phyloP scores from a whole-genome alignment of 2,797 vertebrate genomes.

The Serranus cabrilla region DNA sequence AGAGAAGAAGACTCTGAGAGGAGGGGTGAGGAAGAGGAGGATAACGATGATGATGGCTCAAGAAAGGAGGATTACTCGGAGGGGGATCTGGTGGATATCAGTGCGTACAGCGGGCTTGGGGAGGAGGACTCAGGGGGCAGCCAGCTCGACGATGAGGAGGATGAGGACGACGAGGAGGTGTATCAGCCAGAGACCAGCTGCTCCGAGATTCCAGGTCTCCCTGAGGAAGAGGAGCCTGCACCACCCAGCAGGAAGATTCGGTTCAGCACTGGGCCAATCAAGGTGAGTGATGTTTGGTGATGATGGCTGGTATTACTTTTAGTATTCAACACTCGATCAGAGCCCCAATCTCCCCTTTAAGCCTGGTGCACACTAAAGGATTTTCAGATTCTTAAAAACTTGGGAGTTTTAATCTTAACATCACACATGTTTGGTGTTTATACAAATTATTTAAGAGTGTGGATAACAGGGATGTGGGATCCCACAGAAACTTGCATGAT shows the following conservation, averaged over 20 bases:
- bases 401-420: no score
- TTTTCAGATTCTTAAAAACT: no score
- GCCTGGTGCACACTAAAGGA: no score
- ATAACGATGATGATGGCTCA: conserved; percentile 88
- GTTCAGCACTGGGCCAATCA: conserved; percentile 95
- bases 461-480: no score
- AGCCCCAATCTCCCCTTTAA: no score
- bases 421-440: no score
- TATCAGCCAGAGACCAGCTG: conserved; percentile 94
- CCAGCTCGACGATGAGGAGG: conserved; percentile 93
- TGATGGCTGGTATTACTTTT: background rate
- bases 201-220: conserved; percentile 92
- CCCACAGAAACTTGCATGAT: no score
- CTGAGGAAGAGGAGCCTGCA: conserved; percentile 88
- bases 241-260: conserved; percentile 92
- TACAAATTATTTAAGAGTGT: no score
- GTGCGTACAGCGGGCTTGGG: conserved; percentile 95
- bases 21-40: conserved; percentile 47
- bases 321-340: no score
- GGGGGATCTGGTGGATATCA: conserved; percentile 96
- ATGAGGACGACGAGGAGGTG: conserved; percentile 86
- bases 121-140: conserved; percentile 97
- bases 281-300: conserved; percentile 84
- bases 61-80: conserved; percentile 97
- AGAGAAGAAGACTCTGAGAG: conserved; percentile 67